Conservation (phyloP, 2,797 vertebrate genomes). For the Denticeps clupeoides region DNA sequence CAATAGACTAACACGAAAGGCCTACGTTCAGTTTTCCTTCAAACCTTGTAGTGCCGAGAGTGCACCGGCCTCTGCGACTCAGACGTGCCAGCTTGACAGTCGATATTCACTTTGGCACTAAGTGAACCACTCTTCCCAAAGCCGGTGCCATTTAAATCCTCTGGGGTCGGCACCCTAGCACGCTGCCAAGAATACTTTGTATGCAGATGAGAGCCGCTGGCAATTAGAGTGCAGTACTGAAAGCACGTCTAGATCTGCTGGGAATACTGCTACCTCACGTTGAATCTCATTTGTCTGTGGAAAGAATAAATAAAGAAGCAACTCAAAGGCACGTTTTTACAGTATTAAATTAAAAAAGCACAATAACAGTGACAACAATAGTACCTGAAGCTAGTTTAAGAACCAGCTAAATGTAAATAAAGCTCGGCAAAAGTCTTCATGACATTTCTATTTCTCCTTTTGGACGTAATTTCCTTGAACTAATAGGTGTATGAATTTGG, state of each 20-base stretch:
- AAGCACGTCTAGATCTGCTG: conserved; percentile 10
- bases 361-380: conserved; percentile 7
- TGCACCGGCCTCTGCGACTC: neutral
- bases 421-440: conserved; percentile 3
- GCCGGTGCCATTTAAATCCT: neutral
- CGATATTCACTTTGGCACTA: neutral
- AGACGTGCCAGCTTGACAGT: neutral
- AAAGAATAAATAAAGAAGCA: neutral
- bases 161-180: neutral
- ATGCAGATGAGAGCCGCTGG: neutral
- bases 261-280: conserved; percentile 32
- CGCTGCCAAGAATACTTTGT: neutral
- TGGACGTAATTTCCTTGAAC: too few species aligned
- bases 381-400: too few species aligned
- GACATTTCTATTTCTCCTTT: too few species aligned
- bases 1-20: too few species aligned
- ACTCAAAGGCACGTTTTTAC: neutral
- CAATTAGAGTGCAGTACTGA: neutral
- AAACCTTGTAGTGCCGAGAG: too few species aligned
- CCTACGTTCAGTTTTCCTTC: too few species aligned
- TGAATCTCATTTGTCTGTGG: conserved; percentile 25
- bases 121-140: neutral
- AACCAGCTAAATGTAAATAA: conserved; percentile 12
- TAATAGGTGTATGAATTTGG: too few species aligned
- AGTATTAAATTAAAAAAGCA: conserved; percentile 20